Evolutionary conservation across 2,888 invertebrate species (phyloP), one percentile per base, ranked within the genome.

Genomic region (Girardia tigrina): DNA sequence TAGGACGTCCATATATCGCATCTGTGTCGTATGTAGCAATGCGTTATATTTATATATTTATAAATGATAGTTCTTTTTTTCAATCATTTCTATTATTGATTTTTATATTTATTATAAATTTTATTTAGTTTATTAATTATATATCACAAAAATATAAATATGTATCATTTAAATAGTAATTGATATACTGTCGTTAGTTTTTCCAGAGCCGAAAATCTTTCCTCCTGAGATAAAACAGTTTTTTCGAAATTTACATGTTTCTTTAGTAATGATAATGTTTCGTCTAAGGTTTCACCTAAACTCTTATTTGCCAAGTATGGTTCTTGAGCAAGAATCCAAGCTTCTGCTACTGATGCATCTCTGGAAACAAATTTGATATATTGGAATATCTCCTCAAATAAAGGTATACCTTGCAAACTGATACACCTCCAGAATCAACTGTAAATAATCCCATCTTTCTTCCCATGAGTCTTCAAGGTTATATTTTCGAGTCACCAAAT

Each of bases 241-340:
- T 98, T 98, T 86, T 99, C 98, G 85, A 98, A 99, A 79, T 97
- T 95, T 87, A 99, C 98, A 86, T 99, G 99, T 86, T 98, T 98
- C 88, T 98, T 98, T 81, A 99, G 94, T 79, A 99, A 88, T 83
- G 92, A 93, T 23, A 77, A n/a, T 8, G 77, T 77, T 28, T 77
- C 77, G 23, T 77, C 77, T 1, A 77, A 71, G 29, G 70, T 74
- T 42, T 74, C 74, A 77, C 97, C 97, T 79, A 94, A 87, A 86
- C 97, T 97, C 80, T 90, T 90, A 79, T 93, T 94, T 88, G 91
- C 89, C 77, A 99, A 89, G 86, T 99, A 99, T 28, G 98, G 97
- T 87, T 99, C 97, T 86, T 98, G 98, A 77, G 97, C 97, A 80
- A 94, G 90, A 79, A 99, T 88, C 98, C 98, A 99, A 27, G 94